Evolutionary conservation across 2,797 vertebrate species (phyloP).

Genomic region (Parauchenoglanis ngamensis): DNA sequence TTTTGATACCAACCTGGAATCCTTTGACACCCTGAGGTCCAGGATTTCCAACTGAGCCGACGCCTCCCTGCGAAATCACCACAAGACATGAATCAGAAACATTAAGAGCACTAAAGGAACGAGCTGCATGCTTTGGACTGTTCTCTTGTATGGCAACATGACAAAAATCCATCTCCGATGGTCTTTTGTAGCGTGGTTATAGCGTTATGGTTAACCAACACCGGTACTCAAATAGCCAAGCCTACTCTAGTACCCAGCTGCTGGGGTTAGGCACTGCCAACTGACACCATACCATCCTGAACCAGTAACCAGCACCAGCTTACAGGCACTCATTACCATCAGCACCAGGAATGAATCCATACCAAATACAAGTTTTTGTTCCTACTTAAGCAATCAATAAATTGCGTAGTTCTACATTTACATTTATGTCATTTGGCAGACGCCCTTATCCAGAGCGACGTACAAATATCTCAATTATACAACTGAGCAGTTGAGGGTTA

Average conservation of each 20-base stretch:
- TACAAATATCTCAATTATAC: too few relatives aligned
- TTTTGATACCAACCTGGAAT: slow-evolving; percentile 81
- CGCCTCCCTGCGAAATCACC: slow-evolving; percentile 79
- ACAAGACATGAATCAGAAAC: not conserved
- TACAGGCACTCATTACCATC: not conserved
- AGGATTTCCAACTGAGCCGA: slow-evolving; percentile 80
- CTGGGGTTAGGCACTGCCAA: not conserved
- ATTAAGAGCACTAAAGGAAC: not conserved
- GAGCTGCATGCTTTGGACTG: not conserved
- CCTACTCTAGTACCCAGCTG: not conserved
- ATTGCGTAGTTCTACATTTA: too few relatives aligned
- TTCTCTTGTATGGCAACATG: not conserved
- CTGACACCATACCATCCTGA: not conserved
- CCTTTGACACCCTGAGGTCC: slow-evolving; percentile 87
- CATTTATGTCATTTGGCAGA: too few relatives aligned
- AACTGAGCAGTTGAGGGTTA: too few relatives aligned
- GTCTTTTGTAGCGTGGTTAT: not conserved
- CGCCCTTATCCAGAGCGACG: too few relatives aligned
- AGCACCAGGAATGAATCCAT: not conserved
- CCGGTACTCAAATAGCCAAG: not conserved
- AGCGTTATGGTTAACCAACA: not conserved
- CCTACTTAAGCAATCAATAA: not conserved
- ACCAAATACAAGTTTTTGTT: not conserved
- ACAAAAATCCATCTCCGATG: not conserved
- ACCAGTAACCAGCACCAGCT: not conserved